These are phyloP conservation scores for Ophion slaviceki DNA, from an alignment of 2,888 invertebrate species.

Conservation along the genomic window DNA sequence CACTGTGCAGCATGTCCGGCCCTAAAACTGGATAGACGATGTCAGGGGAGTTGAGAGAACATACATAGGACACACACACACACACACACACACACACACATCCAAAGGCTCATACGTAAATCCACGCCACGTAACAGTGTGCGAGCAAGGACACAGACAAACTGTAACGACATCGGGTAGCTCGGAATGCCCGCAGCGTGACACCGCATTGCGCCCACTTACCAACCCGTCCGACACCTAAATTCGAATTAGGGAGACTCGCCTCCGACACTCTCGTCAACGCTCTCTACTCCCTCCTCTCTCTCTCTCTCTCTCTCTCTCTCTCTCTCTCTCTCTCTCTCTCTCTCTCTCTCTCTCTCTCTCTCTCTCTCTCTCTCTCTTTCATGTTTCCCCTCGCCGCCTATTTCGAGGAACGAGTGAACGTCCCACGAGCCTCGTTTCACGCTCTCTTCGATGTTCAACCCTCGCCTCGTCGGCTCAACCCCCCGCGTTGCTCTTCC, in stretches of 20 bases:
- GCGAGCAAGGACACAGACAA: slow-evolving; percentile 47
- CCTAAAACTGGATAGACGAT: slow-evolving; percentile 20
- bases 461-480: slow-evolving; percentile 35
- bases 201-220: slow-evolving; percentile 82
- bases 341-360: slow-evolving; percentile 74
- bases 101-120: background rate
- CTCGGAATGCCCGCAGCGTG: slow-evolving; percentile 79
- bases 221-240: slow-evolving; percentile 80
- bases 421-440: slow-evolving; percentile 49
- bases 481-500: slow-evolving; percentile 41
- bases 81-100: background rate
- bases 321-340: slow-evolving; percentile 62
- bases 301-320: background rate
- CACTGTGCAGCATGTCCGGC: slow-evolving; percentile 38
- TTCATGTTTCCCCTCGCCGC: background rate
- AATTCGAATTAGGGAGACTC: slow-evolving; percentile 80
- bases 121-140: background rate
- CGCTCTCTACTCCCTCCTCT: slow-evolving; percentile 58
- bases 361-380: background rate
- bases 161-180: slow-evolving; percentile 69
- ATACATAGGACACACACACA: background rate
- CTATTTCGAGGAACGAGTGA: slow-evolving; percentile 22
- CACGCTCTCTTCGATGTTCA: slow-evolving; percentile 53
- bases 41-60: slow-evolving; percentile 24
- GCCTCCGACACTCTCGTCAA: slow-evolving; percentile 77